phyloP scores from a whole-genome alignment of 2,797 vertebrate species.

The Buceros bicornis region DNA sequence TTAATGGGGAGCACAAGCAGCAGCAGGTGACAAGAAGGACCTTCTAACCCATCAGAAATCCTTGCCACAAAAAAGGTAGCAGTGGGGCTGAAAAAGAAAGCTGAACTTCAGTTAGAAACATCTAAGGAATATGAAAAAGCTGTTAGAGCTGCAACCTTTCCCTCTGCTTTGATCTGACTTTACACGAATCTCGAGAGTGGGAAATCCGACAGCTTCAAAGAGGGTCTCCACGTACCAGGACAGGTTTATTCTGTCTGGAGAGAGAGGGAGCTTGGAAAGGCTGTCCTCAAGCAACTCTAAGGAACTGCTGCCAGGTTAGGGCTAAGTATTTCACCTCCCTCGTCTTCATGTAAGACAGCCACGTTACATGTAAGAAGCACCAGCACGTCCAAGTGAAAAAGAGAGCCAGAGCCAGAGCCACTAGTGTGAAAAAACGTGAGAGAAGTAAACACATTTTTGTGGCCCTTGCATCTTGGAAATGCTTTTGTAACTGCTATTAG shows the following conservation, averaged over 20 bases:
- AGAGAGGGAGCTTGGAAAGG: not conserved
- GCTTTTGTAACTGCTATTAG: not conserved
- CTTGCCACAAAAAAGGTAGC: conserved; percentile 2
- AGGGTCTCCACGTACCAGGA: not conserved
- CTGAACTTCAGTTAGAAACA: conserved; percentile 41
- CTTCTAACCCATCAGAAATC: not conserved
- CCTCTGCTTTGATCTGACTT: conserved; percentile 45
- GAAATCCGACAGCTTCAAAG: conserved; percentile 7
- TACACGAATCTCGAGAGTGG: not conserved
- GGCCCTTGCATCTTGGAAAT: not conserved
- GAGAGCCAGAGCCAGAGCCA: not conserved
- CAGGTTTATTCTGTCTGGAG: not conserved
- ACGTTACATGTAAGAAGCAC: accelerated
- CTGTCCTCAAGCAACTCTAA: not conserved
- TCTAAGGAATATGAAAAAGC: conserved; percentile 45
- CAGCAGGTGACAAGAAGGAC: not conserved
- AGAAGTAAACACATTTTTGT: not conserved
- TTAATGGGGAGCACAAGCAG: not conserved
- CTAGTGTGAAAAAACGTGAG: not conserved
- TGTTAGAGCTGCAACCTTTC: conserved; percentile 9
- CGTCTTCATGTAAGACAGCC: not conserved
- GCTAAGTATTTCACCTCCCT: not conserved
- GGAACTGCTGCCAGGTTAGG: not conserved
- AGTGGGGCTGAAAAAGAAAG: conserved; percentile 20
- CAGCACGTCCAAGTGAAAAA: not conserved